Percentiles rank a stretch among this genome's conserved stretches.
Evolutionary conservation across 2,113 vertebrate species (phyloP).

Genomic region (Arenaria interpres): DNA sequence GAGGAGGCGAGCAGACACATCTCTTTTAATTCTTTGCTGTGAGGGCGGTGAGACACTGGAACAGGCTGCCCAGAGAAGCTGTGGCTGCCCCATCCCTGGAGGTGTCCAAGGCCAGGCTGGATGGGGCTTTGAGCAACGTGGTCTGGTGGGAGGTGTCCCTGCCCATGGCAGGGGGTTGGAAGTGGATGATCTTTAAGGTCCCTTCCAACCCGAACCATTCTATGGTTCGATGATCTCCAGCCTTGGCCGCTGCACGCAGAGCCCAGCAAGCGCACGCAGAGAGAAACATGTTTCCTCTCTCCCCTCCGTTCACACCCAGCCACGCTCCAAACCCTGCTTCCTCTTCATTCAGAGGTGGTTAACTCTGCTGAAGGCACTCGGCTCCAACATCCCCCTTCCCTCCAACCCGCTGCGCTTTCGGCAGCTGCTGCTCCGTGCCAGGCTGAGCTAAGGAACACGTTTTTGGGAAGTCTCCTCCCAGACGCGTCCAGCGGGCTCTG

Average conservation of each 20-base stretch:
- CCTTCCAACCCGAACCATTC: too few relatives aligned
- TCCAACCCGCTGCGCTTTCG: background rate
- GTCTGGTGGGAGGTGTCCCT: too few relatives aligned
- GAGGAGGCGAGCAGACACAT: background rate
- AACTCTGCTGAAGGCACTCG: background rate
- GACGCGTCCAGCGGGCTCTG: background rate
- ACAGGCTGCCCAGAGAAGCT: too few relatives aligned
- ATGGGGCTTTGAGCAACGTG: too few relatives aligned
- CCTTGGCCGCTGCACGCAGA: background rate
- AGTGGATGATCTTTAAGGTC: too few relatives aligned
- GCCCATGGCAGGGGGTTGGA: too few relatives aligned
- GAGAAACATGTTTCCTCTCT: background rate
- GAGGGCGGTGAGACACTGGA: too few relatives aligned
- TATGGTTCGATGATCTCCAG: background rate
- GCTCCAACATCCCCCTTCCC: background rate
- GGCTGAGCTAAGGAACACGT: background rate
- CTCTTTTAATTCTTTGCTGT: too few relatives aligned
- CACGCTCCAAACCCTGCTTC: background rate
- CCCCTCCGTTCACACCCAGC: background rate
- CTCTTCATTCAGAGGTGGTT: background rate
- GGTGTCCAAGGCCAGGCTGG: too few relatives aligned
- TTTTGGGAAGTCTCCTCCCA: background rate
- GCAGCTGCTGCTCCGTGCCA: background rate
- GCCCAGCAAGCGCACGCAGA: background rate
- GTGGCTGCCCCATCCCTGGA: too few relatives aligned